phyloP scores from a whole-genome alignment of 2,888 invertebrate genomes.

The Ecliptopera silaceata region DNA sequence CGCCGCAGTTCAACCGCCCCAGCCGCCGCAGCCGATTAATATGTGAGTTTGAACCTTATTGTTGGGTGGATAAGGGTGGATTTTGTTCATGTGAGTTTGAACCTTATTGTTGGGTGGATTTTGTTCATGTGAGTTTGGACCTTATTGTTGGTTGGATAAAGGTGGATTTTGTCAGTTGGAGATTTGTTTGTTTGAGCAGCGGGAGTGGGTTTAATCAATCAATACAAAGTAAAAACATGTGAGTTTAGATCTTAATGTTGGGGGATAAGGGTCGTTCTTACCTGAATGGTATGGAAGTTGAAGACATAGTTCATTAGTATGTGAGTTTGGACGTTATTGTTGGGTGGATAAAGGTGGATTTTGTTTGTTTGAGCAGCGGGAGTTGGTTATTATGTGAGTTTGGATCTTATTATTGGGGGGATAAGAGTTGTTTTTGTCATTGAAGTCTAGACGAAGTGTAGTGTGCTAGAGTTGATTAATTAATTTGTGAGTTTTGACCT shows the following conservation, averaged over 20 bases:
- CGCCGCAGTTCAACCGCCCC: slow-evolving; percentile 78
- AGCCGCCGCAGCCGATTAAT: slow-evolving; percentile 58
- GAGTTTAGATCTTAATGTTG: neutral
- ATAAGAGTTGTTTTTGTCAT: neutral
- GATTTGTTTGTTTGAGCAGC: no score
- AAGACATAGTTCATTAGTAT: no score
- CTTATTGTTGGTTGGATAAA: no score
- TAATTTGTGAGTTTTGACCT: no score
- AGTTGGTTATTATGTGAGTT: neutral
- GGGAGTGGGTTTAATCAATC: no score
- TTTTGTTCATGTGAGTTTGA: neutral
- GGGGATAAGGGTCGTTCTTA: neutral
- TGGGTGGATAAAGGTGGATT: neutral
- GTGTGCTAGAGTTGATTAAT: no score
- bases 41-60: slow-evolving; percentile 50
- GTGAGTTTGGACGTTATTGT: neutral
- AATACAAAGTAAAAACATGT: no score
- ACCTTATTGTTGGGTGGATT: neutral
- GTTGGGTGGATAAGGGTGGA: slow-evolving; percentile 28
- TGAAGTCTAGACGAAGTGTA: no score
- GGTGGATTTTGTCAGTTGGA: no score
- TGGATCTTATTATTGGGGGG: neutral
- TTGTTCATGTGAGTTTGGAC: neutral
- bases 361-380: neutral
- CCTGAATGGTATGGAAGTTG: no score